Evolutionary conservation across 2,113 vertebrate species (phyloP).

Genomic region (Willisornis vidua): DNA sequence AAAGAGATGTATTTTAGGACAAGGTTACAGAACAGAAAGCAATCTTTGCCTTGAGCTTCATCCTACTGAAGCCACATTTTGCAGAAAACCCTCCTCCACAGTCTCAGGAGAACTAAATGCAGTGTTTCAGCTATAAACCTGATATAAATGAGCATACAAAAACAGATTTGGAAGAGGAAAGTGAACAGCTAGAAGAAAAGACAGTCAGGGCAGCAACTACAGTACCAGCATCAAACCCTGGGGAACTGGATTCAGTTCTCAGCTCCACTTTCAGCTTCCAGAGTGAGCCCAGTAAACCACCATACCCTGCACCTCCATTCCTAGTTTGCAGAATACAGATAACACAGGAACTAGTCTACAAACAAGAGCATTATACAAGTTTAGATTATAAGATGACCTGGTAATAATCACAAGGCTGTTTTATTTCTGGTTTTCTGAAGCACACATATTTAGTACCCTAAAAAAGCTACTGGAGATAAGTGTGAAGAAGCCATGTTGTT

Average conservation of each 20-base stretch:
- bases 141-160: neutral
- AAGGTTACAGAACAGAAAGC: conserved; percentile 4
- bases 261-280: neutral
- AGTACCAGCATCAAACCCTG: neutral
- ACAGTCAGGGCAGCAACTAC: neutral
- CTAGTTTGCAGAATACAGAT: neutral
- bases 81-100: neutral
- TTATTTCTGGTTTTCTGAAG: neutral
- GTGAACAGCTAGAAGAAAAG: neutral
- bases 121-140: neutral
- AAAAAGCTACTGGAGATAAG: neutral
- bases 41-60: neutral
- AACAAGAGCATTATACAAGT: neutral
- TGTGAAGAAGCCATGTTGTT: neutral
- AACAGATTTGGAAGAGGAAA: neutral
- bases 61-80: neutral
- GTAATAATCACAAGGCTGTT: neutral
- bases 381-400: neutral
- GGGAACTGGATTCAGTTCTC: neutral
- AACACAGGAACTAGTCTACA: neutral
- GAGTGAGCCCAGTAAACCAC: neutral
- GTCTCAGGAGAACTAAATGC: neutral
- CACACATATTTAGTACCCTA: neutral
- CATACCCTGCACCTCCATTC: neutral
- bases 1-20: neutral